These are phyloP conservation scores for Pseudopodoces humilis DNA, from an alignment of 2,113 vertebrate genomes.

Conservation along the genomic window DNA sequence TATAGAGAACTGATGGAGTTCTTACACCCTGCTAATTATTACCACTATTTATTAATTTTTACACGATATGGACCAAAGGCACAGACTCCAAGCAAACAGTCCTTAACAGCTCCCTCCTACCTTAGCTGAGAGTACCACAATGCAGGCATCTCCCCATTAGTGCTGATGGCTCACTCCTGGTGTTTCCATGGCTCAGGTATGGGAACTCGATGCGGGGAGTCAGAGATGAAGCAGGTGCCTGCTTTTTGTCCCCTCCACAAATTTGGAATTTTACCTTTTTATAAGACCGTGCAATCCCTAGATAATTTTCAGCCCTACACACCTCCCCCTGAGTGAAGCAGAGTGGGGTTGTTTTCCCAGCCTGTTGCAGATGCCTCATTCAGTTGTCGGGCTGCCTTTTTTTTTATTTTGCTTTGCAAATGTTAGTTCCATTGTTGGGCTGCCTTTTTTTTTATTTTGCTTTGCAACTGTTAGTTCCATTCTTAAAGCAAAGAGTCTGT, in stretches of 20 bases:
- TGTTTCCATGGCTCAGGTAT: background rate
- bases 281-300: accelerated
- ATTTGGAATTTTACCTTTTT: background rate
- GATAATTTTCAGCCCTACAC: background rate
- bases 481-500: background rate
- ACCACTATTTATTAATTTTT: background rate
- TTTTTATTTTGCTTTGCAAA: background rate
- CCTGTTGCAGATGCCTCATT: background rate
- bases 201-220: background rate
- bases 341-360: background rate
- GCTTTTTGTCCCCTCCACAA: background rate
- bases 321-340: accelerated
- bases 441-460: background rate
- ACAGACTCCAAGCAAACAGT: background rate
- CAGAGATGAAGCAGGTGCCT: background rate
- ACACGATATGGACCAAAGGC: accelerated
- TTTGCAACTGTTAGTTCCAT: background rate
- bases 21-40: background rate
- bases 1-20: background rate
- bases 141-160: accelerated
- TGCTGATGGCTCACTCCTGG: accelerated
- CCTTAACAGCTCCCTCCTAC: background rate
- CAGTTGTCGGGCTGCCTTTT: background rate
- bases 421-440: background rate
- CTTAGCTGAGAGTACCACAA: background rate